A percentile compares a stretch with the other conserved stretches of the same genome.
These are phyloP conservation scores for Pelobates cultripes DNA, from an alignment of 2,797 vertebrate genomes.

Conservation along the genomic window DNA sequence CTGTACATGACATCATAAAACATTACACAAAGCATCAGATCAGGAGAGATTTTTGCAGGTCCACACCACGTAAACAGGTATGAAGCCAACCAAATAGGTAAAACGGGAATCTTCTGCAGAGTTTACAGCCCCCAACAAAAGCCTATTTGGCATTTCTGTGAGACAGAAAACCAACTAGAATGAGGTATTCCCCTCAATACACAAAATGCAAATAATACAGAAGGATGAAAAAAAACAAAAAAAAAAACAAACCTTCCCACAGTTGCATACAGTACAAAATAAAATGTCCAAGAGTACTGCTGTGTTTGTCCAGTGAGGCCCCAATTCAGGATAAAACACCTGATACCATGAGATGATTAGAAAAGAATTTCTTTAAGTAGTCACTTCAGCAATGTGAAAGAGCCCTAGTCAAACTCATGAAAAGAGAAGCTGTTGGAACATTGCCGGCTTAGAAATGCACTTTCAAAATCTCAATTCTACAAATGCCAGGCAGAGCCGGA, in stretches of 20 bases:
- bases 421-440: slow-evolving; percentile 37
- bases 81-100: too few relatives aligned
- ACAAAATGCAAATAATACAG: too few relatives aligned
- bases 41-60: too few relatives aligned
- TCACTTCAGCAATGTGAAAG: slow-evolving; percentile 6
- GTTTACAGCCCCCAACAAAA: too few relatives aligned
- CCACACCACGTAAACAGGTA: too few relatives aligned
- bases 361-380: slow-evolving; percentile 32
- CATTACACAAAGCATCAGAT: too few relatives aligned
- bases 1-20: too few relatives aligned
- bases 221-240: background rate
- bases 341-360: slow-evolving; percentile 10
- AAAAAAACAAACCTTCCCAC: background rate
- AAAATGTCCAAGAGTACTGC: background rate
- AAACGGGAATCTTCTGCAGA: too few relatives aligned
- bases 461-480: slow-evolving; percentile 40
- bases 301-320: background rate
- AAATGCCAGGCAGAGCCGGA: slow-evolving; percentile 44
- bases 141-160: too few relatives aligned
- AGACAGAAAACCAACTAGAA: too few relatives aligned
- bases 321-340: slow-evolving; percentile 15
- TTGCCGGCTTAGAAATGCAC: slow-evolving; percentile 39
- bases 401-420: slow-evolving; percentile 26
- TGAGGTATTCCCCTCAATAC: too few relatives aligned
- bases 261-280: background rate